Conservation (phyloP, 2,113 vertebrate genomes). For the Clupea harengus region DNA sequence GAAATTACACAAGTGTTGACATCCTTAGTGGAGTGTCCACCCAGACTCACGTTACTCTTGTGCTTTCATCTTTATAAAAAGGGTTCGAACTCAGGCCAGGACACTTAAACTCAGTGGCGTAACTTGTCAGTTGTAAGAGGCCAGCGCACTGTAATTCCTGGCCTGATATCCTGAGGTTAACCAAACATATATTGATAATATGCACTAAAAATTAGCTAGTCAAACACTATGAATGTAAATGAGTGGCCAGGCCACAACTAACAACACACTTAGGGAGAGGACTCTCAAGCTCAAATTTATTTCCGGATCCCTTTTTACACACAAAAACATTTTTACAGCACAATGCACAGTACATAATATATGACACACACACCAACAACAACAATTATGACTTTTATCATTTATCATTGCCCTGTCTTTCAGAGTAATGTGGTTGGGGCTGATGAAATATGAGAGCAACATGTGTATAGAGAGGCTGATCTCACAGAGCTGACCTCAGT, state of each 20-base stretch:
- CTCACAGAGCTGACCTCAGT: slow-evolving; percentile 24
- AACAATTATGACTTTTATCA: no score
- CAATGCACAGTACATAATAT: no score
- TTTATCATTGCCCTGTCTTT: no score
- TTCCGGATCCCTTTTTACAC: no score
- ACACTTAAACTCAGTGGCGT: not conserved
- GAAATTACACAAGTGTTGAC: slow-evolving; percentile 42
- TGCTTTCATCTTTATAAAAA: not conserved
- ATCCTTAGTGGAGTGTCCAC: not conserved
- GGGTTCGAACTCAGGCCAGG: not conserved
- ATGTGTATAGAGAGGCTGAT: not conserved
- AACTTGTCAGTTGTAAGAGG: not conserved
- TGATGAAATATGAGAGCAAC: not conserved
- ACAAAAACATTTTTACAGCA: no score
- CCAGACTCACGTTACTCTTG: not conserved
- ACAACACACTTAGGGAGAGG: no score
- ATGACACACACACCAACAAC: no score
- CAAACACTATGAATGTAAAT: not conserved
- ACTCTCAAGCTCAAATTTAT: no score
- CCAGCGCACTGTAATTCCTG: not conserved
- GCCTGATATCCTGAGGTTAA: not conserved
- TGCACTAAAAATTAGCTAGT: not conserved
- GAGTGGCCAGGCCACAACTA: not conserved
- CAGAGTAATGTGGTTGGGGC: no score
- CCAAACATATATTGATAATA: not conserved